Conservation (phyloP, 2,797 vertebrate species). For the Gymnoscopelus microlampas region DNA sequence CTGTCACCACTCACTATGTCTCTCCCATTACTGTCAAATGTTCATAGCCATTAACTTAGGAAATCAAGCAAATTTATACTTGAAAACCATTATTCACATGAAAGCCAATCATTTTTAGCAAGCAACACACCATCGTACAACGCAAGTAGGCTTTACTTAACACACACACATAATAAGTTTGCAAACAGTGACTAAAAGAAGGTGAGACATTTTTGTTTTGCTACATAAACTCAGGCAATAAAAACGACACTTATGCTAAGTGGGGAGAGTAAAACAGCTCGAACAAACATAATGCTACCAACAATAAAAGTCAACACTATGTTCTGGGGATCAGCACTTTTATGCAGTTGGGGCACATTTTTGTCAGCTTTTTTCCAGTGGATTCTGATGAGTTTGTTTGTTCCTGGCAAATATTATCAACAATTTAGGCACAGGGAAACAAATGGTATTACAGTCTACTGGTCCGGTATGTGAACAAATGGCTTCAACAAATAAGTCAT, state of each 20-base stretch:
- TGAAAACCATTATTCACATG: too few species aligned
- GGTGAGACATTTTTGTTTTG: not conserved
- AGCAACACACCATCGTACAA: too few species aligned
- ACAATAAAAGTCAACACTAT: slow-evolving; percentile 6
- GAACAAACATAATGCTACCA: not conserved
- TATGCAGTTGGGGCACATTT: slow-evolving; percentile 19
- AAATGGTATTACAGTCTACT: not conserved
- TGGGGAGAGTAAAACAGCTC: slow-evolving; percentile 7
- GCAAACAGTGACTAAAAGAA: not conserved
- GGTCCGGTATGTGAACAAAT: slow-evolving; percentile 20
- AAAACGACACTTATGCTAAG: not conserved
- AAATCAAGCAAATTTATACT: too few species aligned
- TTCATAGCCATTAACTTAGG: slow-evolving; percentile 5
- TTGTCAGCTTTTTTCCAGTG: not conserved
- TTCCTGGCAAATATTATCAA: slow-evolving; percentile 40
- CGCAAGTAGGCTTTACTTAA: too few species aligned
- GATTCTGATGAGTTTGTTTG: slow-evolving; percentile 39
- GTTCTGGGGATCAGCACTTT: slow-evolving; percentile 1
- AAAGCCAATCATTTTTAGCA: too few species aligned
- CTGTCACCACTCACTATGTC: slow-evolving; percentile 33
- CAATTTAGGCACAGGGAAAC: slow-evolving; percentile 21
- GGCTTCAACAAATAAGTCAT: not conserved
- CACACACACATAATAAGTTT: not conserved
- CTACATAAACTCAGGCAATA: too few species aligned
- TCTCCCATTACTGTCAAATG: slow-evolving; percentile 12